These are phyloP conservation scores for Capitella teleta DNA, from an alignment of 1,140 invertebrate species.

Conservation along the genomic window DNA sequence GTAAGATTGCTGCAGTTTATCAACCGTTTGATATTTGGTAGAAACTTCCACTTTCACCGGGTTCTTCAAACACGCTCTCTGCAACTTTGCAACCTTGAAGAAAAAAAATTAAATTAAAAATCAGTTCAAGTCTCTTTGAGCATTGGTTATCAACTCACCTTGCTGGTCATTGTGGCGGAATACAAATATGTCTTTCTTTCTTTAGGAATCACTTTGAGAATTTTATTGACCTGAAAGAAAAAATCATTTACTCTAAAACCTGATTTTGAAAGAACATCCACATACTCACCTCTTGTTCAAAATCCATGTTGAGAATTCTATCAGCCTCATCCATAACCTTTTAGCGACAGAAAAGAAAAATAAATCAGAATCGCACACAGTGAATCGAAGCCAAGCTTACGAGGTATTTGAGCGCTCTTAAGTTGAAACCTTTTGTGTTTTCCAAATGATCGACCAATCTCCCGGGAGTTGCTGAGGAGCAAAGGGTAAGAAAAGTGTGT, in stretches of 20 bases:
- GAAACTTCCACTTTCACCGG: constrained; percentile 93
- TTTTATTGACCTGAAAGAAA: constrained; percentile 72
- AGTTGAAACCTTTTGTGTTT: constrained; percentile 82
- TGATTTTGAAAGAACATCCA: background rate
- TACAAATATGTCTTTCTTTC: constrained; percentile 82
- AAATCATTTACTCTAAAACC: constrained; percentile 1
- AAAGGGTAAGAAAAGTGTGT: background rate
- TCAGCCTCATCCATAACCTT: constrained; percentile 55
- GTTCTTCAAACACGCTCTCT: constrained; percentile 77
- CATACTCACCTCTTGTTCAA: constrained; percentile 74
- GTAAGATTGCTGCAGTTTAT: constrained; percentile 89
- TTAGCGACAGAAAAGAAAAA: constrained; percentile 18
- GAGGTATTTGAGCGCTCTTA: constrained; percentile 58
- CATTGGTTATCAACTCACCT: constrained; percentile 50
- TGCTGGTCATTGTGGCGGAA: constrained; percentile 97
- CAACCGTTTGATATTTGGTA: constrained; percentile 95
- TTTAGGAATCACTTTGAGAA: constrained; percentile 77
- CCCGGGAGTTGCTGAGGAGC: constrained; percentile 70
- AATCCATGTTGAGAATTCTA: constrained; percentile 98
- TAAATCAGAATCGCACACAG: background rate
- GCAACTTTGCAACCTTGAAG: constrained; percentile 61
- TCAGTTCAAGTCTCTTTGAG: background rate
- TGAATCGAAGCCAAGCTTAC: constrained; percentile 18
- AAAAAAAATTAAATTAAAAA: constrained; percentile 3
- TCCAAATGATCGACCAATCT: constrained; percentile 81